These are phyloP conservation scores for Hydraecia micacea DNA, from an alignment of 2,888 invertebrate species.

Conservation along the genomic window DNA sequence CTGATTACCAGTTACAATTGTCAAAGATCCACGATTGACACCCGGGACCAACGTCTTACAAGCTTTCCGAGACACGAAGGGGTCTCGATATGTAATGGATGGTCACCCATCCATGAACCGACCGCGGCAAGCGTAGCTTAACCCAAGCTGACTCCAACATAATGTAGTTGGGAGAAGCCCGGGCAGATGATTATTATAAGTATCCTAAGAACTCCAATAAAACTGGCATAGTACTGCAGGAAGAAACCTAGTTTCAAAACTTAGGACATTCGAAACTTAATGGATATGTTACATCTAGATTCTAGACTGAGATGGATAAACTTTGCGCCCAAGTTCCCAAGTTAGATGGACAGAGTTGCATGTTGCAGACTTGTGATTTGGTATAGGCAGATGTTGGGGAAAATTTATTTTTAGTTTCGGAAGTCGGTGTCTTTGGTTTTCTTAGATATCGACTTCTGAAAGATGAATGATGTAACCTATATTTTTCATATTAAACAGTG, in stretches of 20 bases:
- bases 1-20: background rate
- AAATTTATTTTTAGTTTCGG: background rate
- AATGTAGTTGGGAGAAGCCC: background rate
- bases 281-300: background rate
- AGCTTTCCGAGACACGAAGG: background rate
- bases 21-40: background rate
- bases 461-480: no score
- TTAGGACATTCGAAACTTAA: slow-evolving; percentile 9
- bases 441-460: background rate
- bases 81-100: background rate
- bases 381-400: background rate
- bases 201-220: background rate
- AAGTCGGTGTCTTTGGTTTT: background rate
- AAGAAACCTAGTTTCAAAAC: background rate
- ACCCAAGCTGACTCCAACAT: background rate
- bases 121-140: background rate
- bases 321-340: slow-evolving; percentile 11
- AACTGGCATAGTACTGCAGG: background rate
- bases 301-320: slow-evolving; percentile 18
- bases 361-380: background rate
- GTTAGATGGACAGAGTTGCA: slow-evolving; percentile 5
- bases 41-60: background rate
- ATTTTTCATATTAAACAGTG: no score
- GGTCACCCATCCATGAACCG: background rate
- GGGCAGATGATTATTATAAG: background rate